Evolutionary conservation across 2,888 invertebrate species (phyloP), one percentile per base, ranked within the genome.

Genomic region (Psylliodes chrysocephalus): DNA sequence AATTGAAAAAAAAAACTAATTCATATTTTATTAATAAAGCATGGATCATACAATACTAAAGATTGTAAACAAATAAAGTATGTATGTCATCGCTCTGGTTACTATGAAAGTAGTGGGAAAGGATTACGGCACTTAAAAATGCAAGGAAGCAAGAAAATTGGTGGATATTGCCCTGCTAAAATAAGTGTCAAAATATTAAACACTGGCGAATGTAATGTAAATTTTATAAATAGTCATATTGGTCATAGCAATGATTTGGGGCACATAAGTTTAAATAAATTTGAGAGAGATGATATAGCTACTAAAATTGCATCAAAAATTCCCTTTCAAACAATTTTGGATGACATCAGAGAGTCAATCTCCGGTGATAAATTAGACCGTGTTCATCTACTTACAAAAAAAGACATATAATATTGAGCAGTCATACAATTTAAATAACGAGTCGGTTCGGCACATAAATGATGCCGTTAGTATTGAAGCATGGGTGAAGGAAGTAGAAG

Each of bases 381-480:
- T 65, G 22, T 60, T 25, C 59, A 60, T 51, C 35, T 71, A 5
- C 40, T 67, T 2, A 65, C 53, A 6, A 65, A 60, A 44, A 59
- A 64, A 54, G 68, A 66, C 68, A 2, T 56, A 62, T 25, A 70
- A 70, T 60, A 68, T 70, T 25, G 62, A 68, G 52, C 22, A 33
- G 14, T 46, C 35, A 18, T 70, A 28, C 30, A 68, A 66, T 51
- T 66, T 68, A 18, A 30, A 28, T 22, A 46, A 59, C 5, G 14
- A 60, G n/a, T 7, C 14, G 15, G 38, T 40, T 7, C 28, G 60
- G 5, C 64, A 69, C 22, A 33, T 17, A 46, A 51, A 66, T 49
- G 66, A 64, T 64, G 60, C 56, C 3, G 8, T 64, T 0, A 70
- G 64, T 47, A 44, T 66, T 7, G 68, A 71, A 14, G 5, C 25